Percentiles rank a stretch among this genome's conserved stretches.
Evolutionary conservation across 2,113 vertebrate species (phyloP).

Genomic region (Phyllopteryx taeniolatus): DNA sequence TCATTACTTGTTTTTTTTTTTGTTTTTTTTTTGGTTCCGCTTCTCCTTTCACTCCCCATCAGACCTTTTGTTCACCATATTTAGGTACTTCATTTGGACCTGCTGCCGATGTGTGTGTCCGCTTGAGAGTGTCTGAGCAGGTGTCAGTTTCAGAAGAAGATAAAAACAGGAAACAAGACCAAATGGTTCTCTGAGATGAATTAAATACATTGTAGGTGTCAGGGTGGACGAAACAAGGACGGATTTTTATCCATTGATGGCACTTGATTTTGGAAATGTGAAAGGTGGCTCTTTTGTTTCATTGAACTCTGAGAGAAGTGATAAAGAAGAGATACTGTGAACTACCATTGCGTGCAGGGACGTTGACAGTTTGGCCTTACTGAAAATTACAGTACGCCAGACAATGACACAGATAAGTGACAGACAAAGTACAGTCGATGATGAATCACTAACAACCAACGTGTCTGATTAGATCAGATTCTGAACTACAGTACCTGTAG

Average conservation of each 20-base stretch:
- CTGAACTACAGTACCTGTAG: too few species aligned
- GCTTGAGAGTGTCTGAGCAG: conserved; percentile 58
- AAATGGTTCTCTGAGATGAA: conserved; percentile 60
- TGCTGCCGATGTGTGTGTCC: conserved; percentile 53
- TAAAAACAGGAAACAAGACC: conserved; percentile 70
- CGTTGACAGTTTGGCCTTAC: too few species aligned
- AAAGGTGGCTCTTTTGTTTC: conserved; percentile 24
- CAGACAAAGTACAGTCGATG: too few species aligned
- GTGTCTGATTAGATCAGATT: too few species aligned
- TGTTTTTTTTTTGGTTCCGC: conserved; percentile 83
- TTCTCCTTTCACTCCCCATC: conserved; percentile 81
- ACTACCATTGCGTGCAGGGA: too few species aligned
- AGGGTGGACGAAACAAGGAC: conserved; percentile 10
- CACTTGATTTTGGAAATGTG: conserved; percentile 45
- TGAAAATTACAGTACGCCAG: too few species aligned
- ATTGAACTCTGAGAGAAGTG: too few species aligned
- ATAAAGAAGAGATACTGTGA: too few species aligned
- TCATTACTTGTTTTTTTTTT: conserved; percentile 87
- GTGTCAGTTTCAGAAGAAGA: conserved; percentile 70
- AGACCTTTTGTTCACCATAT: conserved; percentile 77
- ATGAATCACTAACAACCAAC: too few species aligned
- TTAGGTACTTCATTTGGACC: conserved; percentile 75
- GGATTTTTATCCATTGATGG: conserved; percentile 32
- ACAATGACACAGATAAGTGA: too few species aligned
- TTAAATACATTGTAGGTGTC: conserved; percentile 48